phyloP scores from a whole-genome alignment of 2,113 vertebrate species.

The Melanocharis versteri region DNA sequence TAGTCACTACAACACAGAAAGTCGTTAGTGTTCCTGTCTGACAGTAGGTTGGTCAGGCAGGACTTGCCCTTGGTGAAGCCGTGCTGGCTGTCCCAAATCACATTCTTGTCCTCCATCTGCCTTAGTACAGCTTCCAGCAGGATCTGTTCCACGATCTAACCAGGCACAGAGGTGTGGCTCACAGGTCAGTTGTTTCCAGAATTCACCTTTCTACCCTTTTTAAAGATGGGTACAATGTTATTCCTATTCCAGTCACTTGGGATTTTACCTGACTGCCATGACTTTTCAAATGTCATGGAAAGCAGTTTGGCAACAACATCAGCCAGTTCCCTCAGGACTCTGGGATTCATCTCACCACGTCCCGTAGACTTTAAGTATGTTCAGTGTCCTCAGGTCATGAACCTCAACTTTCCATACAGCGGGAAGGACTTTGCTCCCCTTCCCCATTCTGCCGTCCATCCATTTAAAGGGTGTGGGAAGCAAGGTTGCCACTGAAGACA shows the following conservation, averaged over 20 bases:
- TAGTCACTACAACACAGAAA: not conserved
- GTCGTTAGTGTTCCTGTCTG: not conserved
- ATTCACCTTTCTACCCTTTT: not conserved
- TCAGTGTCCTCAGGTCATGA: not conserved
- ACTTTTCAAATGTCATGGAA: not conserved
- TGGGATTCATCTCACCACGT: not conserved
- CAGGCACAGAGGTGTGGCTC: not conserved
- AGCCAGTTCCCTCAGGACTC: not conserved
- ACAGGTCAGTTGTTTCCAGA: not conserved
- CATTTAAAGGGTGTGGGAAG: not conserved
- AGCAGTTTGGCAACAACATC: not conserved
- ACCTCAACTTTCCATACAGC: not conserved
- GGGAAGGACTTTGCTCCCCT: not conserved
- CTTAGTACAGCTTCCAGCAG: not conserved
- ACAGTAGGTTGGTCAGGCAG: not conserved
- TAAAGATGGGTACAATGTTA: not conserved
- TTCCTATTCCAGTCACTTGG: not conserved
- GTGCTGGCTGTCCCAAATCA: not conserved
- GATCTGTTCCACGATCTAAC: not conserved
- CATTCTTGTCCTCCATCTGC: not conserved
- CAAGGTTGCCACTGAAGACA: not conserved
- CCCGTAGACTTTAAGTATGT: not conserved
- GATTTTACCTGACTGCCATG: not conserved
- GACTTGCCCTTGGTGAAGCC: not conserved
- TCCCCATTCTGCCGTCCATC: not conserved